Evolutionary conservation across 2,797 vertebrate genomes (phyloP).

Genomic region (Poliocrania exsul): DNA sequence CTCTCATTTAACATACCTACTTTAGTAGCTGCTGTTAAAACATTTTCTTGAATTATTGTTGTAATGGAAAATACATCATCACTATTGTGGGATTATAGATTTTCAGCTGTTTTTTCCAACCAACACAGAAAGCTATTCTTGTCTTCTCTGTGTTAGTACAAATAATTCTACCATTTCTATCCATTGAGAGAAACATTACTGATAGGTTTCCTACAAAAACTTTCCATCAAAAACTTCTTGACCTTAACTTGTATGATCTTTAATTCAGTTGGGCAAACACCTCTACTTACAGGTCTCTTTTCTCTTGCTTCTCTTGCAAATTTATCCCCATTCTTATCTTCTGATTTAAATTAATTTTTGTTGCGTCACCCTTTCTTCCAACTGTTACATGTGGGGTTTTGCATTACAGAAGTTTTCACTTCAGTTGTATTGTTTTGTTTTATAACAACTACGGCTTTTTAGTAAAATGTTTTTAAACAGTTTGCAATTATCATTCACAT

Average conservation of each 20-base stretch:
- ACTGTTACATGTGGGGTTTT: not conserved
- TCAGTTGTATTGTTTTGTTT: conserved; percentile 20
- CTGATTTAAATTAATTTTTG: conserved; percentile 35
- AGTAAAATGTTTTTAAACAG: conserved; percentile 32
- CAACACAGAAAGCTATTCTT: not conserved
- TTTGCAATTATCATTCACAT: conserved; percentile 51
- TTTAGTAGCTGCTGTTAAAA: conserved; percentile 29
- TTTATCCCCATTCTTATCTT: conserved; percentile 13
- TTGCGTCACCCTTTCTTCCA: conserved; percentile 2
- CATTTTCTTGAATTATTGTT: conserved; percentile 43
- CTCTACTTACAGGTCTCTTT: not conserved
- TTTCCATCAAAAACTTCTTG: not conserved
- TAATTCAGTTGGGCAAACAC: not conserved
- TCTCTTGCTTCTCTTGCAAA: not conserved
- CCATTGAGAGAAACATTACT: not conserved
- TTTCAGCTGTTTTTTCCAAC: conserved; percentile 6
- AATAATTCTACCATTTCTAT: not conserved
- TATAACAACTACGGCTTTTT: conserved; percentile 6
- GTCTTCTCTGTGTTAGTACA: not conserved
- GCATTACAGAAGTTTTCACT: conserved; percentile 31
- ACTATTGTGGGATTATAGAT: not conserved
- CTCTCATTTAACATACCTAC: conserved; percentile 21
- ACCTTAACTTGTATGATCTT: not conserved
- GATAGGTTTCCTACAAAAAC: not conserved
- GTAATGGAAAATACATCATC: conserved; percentile 45